Percentiles rank a stretch among this genome's conserved stretches.
Evolutionary conservation across 2,113 vertebrate genomes (phyloP).

Genomic region (Oryctolagus cuniculus): mOryCun1.1 NC_091445.1:37768001-37768500

Average conservation of each 20-base stretch:
- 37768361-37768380: slow-evolving; percentile 53
- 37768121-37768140: background rate
- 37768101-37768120: background rate
- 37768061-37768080: background rate
- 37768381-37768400: slow-evolving; percentile 42
- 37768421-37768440: slow-evolving; percentile 63
- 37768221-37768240: background rate
- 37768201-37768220: background rate
- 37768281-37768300: slow-evolving; percentile 50
- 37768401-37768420: slow-evolving; percentile 53
- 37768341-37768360: slow-evolving; percentile 30
- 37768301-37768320: slow-evolving; percentile 28
- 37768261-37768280: slow-evolving; percentile 41
- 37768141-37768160: background rate
- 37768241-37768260: slow-evolving; percentile 58
- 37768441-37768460: background rate
- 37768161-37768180: background rate
- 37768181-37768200: background rate
- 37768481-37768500: too few species aligned
- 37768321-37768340: background rate
- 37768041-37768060: background rate
- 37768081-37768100: background rate
- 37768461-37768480: background rate
- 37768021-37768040: too few species aligned
- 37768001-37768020: too few species aligned